Conservation (phyloP, 2,888 invertebrate genomes). For the Lasioglossum leucozonium region DNA sequence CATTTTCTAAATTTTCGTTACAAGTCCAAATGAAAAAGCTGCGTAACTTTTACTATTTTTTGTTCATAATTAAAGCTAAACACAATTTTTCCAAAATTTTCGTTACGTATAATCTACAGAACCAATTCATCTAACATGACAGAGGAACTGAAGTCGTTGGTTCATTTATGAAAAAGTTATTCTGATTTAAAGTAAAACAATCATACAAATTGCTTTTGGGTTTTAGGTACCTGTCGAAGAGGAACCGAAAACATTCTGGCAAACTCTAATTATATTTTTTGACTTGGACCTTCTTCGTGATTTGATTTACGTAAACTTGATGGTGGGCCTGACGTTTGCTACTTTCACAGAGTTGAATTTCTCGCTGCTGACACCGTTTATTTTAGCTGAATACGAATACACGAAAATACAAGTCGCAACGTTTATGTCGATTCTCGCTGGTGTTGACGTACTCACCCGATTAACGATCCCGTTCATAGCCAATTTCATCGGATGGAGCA, state of each 20-base stretch:
- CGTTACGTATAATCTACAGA: too few species aligned
- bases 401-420: slow-evolving; percentile 87
- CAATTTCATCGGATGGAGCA: slow-evolving; percentile 89
- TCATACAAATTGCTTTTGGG: neutral
- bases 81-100: too few species aligned
- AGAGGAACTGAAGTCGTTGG: too few species aligned
- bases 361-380: slow-evolving; percentile 90
- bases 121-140: too few species aligned
- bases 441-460: slow-evolving; percentile 88
- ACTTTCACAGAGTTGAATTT: slow-evolving; percentile 91
- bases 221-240: slow-evolving; percentile 11
- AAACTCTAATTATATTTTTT: slow-evolving; percentile 88
- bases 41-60: too few species aligned
- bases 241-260: slow-evolving; percentile 79
- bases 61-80: too few species aligned
- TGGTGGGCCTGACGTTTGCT: slow-evolving; percentile 90
- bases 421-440: slow-evolving; percentile 89
- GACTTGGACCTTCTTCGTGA: slow-evolving; percentile 90
- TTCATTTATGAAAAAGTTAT: too few species aligned
- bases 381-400: slow-evolving; percentile 89
- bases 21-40: too few species aligned
- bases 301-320: slow-evolving; percentile 89
- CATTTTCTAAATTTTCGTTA: too few species aligned
- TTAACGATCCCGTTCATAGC: slow-evolving; percentile 90
- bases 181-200: too few species aligned